These are phyloP conservation scores for Phoxinus phoxinus DNA, from an alignment of 2,113 vertebrate species.

Conservation along the genomic window DNA sequence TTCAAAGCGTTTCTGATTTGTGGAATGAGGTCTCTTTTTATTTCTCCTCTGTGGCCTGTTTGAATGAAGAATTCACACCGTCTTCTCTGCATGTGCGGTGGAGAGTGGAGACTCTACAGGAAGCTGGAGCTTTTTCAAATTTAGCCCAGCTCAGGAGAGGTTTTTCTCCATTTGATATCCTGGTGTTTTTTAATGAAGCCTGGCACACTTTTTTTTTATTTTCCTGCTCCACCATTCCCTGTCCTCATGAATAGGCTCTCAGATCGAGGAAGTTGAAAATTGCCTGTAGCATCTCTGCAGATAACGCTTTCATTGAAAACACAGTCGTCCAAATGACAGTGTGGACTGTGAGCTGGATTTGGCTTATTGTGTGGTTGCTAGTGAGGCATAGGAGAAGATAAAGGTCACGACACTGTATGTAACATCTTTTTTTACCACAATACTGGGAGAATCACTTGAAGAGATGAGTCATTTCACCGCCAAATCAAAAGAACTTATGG, in stretches of 20 bases:
- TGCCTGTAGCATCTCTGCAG: slow-evolving; percentile 59
- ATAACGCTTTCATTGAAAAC: slow-evolving; percentile 54
- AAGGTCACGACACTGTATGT: background rate
- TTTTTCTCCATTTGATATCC: slow-evolving; percentile 45
- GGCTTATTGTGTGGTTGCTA: background rate
- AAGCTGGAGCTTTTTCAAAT: slow-evolving; percentile 36
- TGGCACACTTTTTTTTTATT: slow-evolving; percentile 45
- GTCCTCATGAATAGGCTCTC: slow-evolving; percentile 55
- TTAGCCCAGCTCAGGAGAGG: slow-evolving; percentile 50
- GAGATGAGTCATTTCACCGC: background rate
- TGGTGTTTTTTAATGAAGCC: slow-evolving; percentile 52
- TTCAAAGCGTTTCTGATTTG: slow-evolving; percentile 37
- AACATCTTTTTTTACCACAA: background rate
- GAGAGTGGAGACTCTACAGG: slow-evolving; percentile 34
- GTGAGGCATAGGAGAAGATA: background rate
- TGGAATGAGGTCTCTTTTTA: slow-evolving; percentile 23
- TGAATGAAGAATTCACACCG: slow-evolving; percentile 25
- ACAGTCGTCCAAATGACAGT: slow-evolving; percentile 21
- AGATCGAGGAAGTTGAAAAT: slow-evolving; percentile 59
- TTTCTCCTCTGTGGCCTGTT: slow-evolving; percentile 38
- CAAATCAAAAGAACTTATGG: background rate
- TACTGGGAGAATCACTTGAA: background rate
- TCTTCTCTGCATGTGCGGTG: background rate
- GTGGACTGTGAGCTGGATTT: slow-evolving; percentile 8
- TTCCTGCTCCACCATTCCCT: slow-evolving; percentile 26